phyloP scores from a whole-genome alignment of 2,888 invertebrate species.

The Drosophila atripex region DNA sequence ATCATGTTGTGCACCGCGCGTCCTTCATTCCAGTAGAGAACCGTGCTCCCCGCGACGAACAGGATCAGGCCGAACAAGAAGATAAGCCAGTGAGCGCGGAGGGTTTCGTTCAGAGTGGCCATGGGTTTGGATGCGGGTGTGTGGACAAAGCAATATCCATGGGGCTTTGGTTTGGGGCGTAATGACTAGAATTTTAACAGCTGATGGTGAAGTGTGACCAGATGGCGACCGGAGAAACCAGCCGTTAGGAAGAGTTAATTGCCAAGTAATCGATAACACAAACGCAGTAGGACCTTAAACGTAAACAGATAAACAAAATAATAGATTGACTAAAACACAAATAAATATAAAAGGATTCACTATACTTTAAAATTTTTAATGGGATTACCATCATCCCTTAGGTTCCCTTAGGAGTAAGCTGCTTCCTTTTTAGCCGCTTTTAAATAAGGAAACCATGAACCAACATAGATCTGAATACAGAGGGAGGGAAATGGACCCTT shows the following conservation, averaged over 20 bases:
- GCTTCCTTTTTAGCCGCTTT: no score
- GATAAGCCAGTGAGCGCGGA: conserved; percentile 87
- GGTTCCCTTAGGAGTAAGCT: no score
- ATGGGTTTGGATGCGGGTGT: conserved; percentile 26
- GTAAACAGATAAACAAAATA: no score
- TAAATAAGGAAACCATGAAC: no score
- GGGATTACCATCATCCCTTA: no score
- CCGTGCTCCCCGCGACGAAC: conserved; percentile 87
- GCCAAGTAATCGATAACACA: background rate
- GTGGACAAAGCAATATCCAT: conserved; percentile 12
- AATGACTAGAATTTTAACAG: conserved; percentile 9
- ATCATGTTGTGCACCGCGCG: conserved; percentile 91
- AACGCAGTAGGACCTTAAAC: no score
- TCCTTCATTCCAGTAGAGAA: conserved; percentile 94
- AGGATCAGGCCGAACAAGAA: conserved; percentile 88
- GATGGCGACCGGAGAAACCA: background rate
- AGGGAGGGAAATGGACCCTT: no score
- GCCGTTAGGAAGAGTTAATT: background rate
- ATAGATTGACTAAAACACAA: no score
- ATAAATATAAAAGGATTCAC: no score
- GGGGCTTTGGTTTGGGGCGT: background rate
- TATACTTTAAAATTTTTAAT: no score
- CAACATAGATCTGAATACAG: no score
- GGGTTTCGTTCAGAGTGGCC: conserved; percentile 75
- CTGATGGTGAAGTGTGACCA: conserved; percentile 7